Conservation (phyloP, 2,888 invertebrate species). For the Hedya salicella region DNA sequence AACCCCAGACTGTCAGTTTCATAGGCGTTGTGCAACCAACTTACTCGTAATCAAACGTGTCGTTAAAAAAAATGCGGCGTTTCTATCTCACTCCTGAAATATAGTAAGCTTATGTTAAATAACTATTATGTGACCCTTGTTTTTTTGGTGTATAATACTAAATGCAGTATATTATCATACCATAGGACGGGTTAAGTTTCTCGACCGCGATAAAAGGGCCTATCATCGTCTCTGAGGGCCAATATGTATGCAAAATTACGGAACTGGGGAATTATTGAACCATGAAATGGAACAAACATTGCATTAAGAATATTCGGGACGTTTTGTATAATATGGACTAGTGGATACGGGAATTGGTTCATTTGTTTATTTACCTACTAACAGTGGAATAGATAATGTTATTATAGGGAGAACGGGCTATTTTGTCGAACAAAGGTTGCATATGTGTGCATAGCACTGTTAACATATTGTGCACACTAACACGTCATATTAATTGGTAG, state of each 20-base stretch:
- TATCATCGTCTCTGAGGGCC: slow-evolving; percentile 17
- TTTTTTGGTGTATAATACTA: not conserved
- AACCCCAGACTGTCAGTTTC: no score
- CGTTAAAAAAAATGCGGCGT: no score
- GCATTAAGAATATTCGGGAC: not conserved
- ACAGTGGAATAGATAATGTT: not conserved
- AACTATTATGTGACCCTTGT: slow-evolving; percentile 1
- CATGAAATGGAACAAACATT: slow-evolving; percentile 17
- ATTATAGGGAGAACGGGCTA: no score
- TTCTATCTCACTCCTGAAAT: no score
- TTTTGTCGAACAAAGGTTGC: no score
- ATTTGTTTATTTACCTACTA: slow-evolving; percentile 6
- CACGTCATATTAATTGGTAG: no score
- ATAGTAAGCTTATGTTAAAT: not conserved
- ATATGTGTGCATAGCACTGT: no score
- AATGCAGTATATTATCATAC: slow-evolving; percentile 22
- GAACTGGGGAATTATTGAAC: slow-evolving; percentile 11
- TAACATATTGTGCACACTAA: no score
- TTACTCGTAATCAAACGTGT: no score
- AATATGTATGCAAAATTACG: slow-evolving; percentile 33
- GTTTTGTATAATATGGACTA: not conserved
- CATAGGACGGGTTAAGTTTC: slow-evolving; percentile 27
- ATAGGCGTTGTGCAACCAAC: no score
- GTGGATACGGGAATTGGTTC: not conserved
- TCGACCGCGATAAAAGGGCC: slow-evolving; percentile 29